Base-by-base conservation (phyloP, 1,140 invertebrate genomes). In the Cyclina sinensis region DNA sequence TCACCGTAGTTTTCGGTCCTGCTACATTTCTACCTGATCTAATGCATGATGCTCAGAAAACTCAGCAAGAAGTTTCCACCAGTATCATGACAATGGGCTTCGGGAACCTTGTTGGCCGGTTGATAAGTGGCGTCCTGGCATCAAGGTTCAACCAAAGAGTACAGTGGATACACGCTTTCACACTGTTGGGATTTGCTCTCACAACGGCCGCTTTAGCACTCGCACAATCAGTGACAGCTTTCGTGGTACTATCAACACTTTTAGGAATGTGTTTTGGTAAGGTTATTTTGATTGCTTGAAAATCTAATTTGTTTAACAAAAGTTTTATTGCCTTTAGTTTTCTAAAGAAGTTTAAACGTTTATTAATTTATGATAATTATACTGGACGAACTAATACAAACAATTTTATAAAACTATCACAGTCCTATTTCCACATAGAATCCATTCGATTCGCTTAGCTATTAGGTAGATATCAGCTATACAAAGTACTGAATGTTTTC, bases 21-120 rank as follows among this genome's bases (percentile, higher is more conserved):
- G 14, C 73, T 5, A 76, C 73, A 12, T 76, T 76, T 51, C 43
- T 76, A 51, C 73, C 73, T 35, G 73, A 76, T 27, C 30, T 76
- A 11, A 76, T 76, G 73, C 27, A 27, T 1, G 43, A 48, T 7
- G 16, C 39, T 18, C 21, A 48, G 1, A 12, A 18, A 18, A 24
- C 9, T 24, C 16, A 30, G n/a, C 11, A 76, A 27, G 24, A 76
- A 21, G 18, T 76, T 2, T 48, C 73, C 24, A 3, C 11, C 7
- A 51, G 73, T 51, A 24, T 76, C n/a, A 51, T 76, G 39, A 12
- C n/a, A 27, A 76, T 76, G 46, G 73, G 73, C 7, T 24, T 51
- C 27, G 73, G 73, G 39, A 76, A 30, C 30, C 46, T 76, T 7
- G 18, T 51, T 51, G 73, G 73, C 24, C 37, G 73, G 5, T n/a